These are phyloP conservation scores for Nematopogon swammerdamellus DNA, from an alignment of 2,888 invertebrate genomes.

Conservation along the genomic window DNA sequence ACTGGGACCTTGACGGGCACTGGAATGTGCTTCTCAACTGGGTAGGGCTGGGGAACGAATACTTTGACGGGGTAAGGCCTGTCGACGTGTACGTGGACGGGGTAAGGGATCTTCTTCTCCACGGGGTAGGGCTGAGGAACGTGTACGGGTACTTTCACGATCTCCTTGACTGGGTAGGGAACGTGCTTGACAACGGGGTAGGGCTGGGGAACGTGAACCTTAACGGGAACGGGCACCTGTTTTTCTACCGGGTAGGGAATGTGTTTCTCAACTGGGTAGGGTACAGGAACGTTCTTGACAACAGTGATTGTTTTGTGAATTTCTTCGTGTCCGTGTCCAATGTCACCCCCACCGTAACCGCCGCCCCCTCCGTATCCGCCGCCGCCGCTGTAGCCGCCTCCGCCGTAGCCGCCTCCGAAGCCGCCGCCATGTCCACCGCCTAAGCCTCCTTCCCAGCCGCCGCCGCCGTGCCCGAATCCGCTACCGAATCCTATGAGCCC, in stretches of 20 bases:
- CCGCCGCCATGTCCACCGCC: constrained; percentile 15
- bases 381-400: constrained; percentile 22
- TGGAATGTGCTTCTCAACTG: constrained; percentile 61
- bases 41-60: constrained; percentile 56
- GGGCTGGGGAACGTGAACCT: constrained; percentile 66
- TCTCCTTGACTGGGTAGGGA: constrained; percentile 64
- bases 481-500: constrained; percentile 60
- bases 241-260: constrained; percentile 67
- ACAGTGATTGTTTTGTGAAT: constrained; percentile 68
- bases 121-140: constrained; percentile 71
- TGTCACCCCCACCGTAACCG: constrained; percentile 30
- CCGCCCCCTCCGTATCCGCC: constrained; percentile 23
- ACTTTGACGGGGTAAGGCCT: constrained; percentile 51
- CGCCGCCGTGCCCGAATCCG: constrained; percentile 38
- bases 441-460: constrained; percentile 16
- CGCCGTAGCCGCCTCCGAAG: constrained; percentile 12
- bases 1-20: constrained; percentile 66
- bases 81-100: constrained; percentile 50
- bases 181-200: constrained; percentile 66
- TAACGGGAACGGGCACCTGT: constrained; percentile 57
- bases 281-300: constrained; percentile 68
- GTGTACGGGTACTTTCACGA: constrained; percentile 58
- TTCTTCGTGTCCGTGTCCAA: constrained; percentile 48
- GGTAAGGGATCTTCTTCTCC: constrained; percentile 56
- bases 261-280: constrained; percentile 70